These are phyloP conservation scores for Nothocercus nigrocapillus DNA, from an alignment of 2,113 vertebrate species.

Conservation along the genomic window DNA sequence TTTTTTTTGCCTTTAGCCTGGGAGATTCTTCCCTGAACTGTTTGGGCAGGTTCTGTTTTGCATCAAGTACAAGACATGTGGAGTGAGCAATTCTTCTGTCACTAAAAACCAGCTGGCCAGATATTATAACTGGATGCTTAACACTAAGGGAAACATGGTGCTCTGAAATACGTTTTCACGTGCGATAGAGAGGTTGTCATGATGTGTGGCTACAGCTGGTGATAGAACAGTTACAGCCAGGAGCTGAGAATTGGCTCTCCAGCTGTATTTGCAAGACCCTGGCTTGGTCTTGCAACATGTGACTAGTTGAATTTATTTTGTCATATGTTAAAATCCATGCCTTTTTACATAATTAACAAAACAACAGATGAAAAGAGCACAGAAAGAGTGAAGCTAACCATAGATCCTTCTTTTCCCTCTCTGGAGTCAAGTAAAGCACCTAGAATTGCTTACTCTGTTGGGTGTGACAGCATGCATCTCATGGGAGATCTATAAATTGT, in stretches of 20 bases:
- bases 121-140: neutral
- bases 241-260: neutral
- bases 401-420: neutral
- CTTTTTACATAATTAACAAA: neutral
- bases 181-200: neutral
- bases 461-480: neutral
- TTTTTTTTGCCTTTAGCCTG: neutral
- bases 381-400: neutral
- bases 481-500: neutral
- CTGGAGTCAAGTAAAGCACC: neutral
- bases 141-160: neutral
- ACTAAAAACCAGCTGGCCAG: neutral
- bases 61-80: neutral
- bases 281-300: neutral
- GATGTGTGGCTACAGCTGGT: neutral
- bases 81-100: neutral
- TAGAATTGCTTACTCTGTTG: neutral
- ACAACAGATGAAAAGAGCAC: neutral
- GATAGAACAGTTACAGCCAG: neutral
- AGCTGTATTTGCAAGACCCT: neutral
- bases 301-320: neutral
- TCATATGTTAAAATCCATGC: neutral
- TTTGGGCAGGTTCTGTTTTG: neutral
- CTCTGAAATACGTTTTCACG: neutral
- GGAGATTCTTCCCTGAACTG: neutral